Percentiles rank a stretch among this genome's conserved stretches.
Conservation (phyloP, 1,140 invertebrate species). For the Zaprionus inermis region DNA sequence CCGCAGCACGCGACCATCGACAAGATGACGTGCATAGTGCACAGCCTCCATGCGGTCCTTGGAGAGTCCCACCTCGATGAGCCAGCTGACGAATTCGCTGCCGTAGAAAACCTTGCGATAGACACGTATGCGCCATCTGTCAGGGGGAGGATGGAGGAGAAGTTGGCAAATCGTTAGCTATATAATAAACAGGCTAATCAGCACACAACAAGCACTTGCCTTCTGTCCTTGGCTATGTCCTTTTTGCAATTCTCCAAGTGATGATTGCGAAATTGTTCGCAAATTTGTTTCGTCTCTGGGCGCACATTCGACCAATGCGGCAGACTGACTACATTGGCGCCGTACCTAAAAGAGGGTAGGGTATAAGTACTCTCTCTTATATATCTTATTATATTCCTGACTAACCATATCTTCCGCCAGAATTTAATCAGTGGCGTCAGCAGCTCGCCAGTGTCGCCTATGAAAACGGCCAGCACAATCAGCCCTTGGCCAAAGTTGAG, state of each 20-base stretch:
- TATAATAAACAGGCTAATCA: background rate
- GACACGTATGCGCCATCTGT: conserved; percentile 89
- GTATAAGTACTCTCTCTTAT: background rate
- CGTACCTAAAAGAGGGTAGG: conserved; percentile 85
- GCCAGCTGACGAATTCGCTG: conserved; percentile 93
- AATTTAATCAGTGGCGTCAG: conserved; percentile 88
- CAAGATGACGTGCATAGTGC: conserved; percentile 91
- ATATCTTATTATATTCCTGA: background rate
- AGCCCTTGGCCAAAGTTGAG: conserved; percentile 95
- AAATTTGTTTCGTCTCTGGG: conserved; percentile 91
- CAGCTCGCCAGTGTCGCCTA: conserved; percentile 90
- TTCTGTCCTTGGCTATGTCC: conserved; percentile 91
- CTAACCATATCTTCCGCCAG: conserved; percentile 86
- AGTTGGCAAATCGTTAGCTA: background rate
- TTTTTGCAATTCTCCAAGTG: conserved; percentile 92
- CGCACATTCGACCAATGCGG: conserved; percentile 90
- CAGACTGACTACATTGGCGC: conserved; percentile 88
- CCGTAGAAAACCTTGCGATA: conserved; percentile 93
- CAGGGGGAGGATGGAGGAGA: conserved; percentile 16
- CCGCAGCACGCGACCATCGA: conserved; percentile 92
- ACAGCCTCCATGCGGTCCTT: conserved; percentile 90
- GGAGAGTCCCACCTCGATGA: conserved; percentile 91
- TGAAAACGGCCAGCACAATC: conserved; percentile 94
- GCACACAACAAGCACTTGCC: conserved; percentile 44
- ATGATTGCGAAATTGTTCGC: conserved; percentile 94